Base-by-base conservation (phyloP, 2,797 vertebrate species). In the Miichthys miiuy region DNA sequence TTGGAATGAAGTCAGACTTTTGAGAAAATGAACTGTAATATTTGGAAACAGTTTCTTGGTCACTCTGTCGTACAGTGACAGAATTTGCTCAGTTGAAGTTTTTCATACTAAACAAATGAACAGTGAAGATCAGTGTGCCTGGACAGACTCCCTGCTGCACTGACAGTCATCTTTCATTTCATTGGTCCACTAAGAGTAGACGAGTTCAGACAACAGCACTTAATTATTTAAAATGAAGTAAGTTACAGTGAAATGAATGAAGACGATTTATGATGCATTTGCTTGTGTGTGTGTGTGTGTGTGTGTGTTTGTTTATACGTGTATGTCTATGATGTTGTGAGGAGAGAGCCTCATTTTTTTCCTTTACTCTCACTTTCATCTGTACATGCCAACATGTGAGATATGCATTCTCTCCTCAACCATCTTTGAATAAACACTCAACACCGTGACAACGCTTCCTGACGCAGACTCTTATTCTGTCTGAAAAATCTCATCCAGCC, bases 351-450 rank as follows among this genome's bases (percentile, higher is more conserved):
- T 25, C 25, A 30, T 65, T 46, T 17, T 52, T 11, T 61, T 14
- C 60, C 68, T 79, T 47, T 20, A 47, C 23, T n/a, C 60, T 73
- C 30, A 70, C 62, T 81, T 68, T 63, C 81, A 86, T 74, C 66
- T 87, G 87, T 87, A 90, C 81, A 82, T 79, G 69, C 67, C 60
- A 48, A 80, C 68, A 18, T 83, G 81, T 77, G 79, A 87, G 54
- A 77, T 68, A 58, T 83, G 72, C 55, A 75, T 87, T 70, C 67
- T 86, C 64, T 83, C 70, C 67, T 85, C 77, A 11, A 55, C 64
- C 81, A 82, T 68, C 79, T 89, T 84, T 87, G 75, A 93, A 93
- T 93, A 93, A 92, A 93, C 48, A 78, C 58, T 82, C 57, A 48
- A 77, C 77, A 80, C 77, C 51, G 4, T 13, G 1, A 78, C 10